Evolutionary conservation across 2,888 invertebrate species (phyloP), one percentile per base, ranked within the genome.

Genomic region (Caenorhabditis auriculariae): DNA sequence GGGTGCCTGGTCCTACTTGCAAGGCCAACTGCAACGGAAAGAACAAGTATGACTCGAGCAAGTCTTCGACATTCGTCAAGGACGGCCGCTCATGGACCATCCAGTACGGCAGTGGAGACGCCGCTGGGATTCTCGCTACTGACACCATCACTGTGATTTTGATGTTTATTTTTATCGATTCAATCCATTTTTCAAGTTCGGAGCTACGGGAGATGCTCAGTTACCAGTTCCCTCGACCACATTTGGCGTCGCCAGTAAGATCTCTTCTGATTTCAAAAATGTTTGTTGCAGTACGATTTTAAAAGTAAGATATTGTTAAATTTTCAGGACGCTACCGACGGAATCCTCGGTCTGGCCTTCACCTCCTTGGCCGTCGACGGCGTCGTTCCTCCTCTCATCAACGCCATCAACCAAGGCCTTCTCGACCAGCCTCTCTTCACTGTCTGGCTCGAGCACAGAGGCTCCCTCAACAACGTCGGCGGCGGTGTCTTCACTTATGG

Each of bases 21-120:
- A 58, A 60, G 53, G 17, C 7, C 19, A 47, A 55, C 5, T 71
- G 71, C 58, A 26, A 23, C 4, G 57, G 56, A 53, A 71, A 96
- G 84, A 89, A 91, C 83, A 95, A 93, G 84, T 96, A 95, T 83
- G 90, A 95, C 86, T 89, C 90, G 77, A 85, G 81, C 54, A 89
- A 88, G 82, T 95, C 95, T 0, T 85, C 85, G 15, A 87, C 90
- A 0, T 96, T 54, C 51, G n/a, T 39, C 15, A 29, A 28, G 38
- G 84, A 84, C 71, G 84, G 84, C 39, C 83, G 82, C 5, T 24
- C 55, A 0, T 85, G 84, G 73, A 72, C 66, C n/a, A 85, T 84
- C 63, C 74, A 75, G 56, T 84, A 84, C 63, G 84, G 84, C 27
- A 81, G 83, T 49, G 84, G 84, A 21, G 81, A 80, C 64, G 76